Evolutionary conservation across 1,140 invertebrate genomes (phyloP).

Genomic region (Arctopsyche grandis): DNA sequence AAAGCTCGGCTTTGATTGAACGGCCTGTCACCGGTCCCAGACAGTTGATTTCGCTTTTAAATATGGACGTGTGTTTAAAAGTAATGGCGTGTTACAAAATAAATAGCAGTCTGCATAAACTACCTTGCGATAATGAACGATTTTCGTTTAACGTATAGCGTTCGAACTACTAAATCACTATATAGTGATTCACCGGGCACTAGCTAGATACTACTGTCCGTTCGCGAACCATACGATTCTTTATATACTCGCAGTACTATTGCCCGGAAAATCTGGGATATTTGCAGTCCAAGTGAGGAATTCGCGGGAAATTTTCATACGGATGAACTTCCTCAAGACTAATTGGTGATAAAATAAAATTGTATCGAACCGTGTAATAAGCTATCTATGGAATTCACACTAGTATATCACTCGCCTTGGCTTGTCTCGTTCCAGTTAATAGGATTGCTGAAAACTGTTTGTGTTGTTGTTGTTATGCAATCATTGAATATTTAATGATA

Average conservation of each 20-base stretch:
- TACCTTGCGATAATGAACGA: constrained; percentile 1
- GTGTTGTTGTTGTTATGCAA: no score
- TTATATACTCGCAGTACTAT: neutral
- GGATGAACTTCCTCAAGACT: no score
- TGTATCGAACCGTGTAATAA: no score
- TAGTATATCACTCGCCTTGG: no score
- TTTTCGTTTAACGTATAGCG: neutral
- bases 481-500: no score
- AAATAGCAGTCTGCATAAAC: neutral
- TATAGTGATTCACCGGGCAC: constrained; percentile 11
- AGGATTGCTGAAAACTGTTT: no score
- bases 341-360: no score
- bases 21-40: no score
- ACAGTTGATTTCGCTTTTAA: no score
- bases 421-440: no score
- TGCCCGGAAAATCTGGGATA: neutral
- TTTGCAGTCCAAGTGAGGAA: neutral
- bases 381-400: neutral
- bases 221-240: neutral
- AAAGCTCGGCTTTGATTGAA: no score
- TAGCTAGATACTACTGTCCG: constrained; percentile 14
- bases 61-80: neutral
- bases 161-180: neutral
- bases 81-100: neutral
- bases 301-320: neutral